phyloP scores from a whole-genome alignment of 2,797 vertebrate genomes.

The Tinamus major region DNA sequence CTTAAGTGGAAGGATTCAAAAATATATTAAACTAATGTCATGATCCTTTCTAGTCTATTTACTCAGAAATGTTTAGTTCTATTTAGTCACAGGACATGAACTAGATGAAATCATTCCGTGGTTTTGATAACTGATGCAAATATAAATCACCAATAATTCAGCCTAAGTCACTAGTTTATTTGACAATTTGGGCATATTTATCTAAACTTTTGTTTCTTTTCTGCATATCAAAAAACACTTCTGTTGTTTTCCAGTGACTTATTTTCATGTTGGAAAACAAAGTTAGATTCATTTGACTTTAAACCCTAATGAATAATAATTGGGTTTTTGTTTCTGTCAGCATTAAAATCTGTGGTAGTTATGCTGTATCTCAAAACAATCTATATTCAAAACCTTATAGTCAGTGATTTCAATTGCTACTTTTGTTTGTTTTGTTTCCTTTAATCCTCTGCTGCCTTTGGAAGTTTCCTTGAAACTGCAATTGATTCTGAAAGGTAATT shows the following conservation, averaged over 20 bases:
- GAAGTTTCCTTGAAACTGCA: constrained; percentile 87
- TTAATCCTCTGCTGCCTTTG: constrained; percentile 88
- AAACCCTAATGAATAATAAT: background rate
- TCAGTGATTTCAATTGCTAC: constrained; percentile 60
- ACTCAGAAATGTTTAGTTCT: background rate
- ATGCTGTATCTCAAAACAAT: constrained; percentile 43
- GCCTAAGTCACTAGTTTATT: background rate
- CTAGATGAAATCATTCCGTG: background rate
- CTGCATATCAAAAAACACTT: background rate
- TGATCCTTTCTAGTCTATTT: background rate
- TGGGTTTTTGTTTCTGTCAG: background rate
- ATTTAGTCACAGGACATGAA: background rate
- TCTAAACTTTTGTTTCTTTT: background rate
- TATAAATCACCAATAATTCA: background rate
- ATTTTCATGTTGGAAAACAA: background rate
- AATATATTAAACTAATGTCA: background rate
- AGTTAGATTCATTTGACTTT: background rate
- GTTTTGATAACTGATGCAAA: background rate
- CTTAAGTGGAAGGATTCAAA: background rate
- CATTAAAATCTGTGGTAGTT: background rate
- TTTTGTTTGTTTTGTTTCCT: constrained; percentile 81
- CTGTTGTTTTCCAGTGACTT: background rate
- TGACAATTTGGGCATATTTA: background rate
- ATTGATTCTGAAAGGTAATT: constrained; percentile 88
- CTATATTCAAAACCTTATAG: constrained; percentile 54